phyloP scores from a whole-genome alignment of 2,113 vertebrate genomes.

The Spea bombifrons region DNA sequence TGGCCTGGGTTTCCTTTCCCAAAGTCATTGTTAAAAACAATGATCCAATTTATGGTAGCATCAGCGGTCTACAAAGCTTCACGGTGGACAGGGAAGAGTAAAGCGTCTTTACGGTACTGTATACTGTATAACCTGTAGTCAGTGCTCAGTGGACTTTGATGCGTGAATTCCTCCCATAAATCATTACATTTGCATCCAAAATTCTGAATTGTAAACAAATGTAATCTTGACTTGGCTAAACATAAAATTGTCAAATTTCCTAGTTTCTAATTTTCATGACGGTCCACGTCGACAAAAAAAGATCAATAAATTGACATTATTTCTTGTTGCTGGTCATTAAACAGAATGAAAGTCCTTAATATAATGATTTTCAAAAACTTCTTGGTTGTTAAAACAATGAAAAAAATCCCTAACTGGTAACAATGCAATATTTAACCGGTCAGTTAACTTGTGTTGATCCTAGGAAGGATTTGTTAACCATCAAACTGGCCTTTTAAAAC shows the following conservation, averaged over 20 bases:
- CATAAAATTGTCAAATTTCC: too few species aligned
- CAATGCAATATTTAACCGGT: not conserved
- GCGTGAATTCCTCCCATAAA: too few species aligned
- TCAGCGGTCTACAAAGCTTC: not conserved
- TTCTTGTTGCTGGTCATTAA: not conserved
- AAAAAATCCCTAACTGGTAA: not conserved
- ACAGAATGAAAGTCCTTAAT: not conserved
- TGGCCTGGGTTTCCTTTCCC: conserved; percentile 13
- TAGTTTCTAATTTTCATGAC: too few species aligned
- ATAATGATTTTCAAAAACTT: not conserved
- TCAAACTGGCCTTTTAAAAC: not conserved
- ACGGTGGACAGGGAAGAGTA: too few species aligned
- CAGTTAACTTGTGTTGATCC: not conserved
- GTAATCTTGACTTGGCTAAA: too few species aligned
- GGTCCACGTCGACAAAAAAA: not conserved
- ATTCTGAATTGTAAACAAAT: too few species aligned
- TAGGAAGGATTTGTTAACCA: not conserved
- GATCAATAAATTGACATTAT: not conserved
- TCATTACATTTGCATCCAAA: too few species aligned
- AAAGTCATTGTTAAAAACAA: conserved; percentile 1
- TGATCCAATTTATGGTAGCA: not conserved
- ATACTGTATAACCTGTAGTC: too few species aligned
- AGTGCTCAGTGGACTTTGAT: too few species aligned
- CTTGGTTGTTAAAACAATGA: not conserved
- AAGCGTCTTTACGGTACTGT: too few species aligned